Conservation (phyloP, 2,113 vertebrate genomes). For the Dasyornis broadbenti region DNA sequence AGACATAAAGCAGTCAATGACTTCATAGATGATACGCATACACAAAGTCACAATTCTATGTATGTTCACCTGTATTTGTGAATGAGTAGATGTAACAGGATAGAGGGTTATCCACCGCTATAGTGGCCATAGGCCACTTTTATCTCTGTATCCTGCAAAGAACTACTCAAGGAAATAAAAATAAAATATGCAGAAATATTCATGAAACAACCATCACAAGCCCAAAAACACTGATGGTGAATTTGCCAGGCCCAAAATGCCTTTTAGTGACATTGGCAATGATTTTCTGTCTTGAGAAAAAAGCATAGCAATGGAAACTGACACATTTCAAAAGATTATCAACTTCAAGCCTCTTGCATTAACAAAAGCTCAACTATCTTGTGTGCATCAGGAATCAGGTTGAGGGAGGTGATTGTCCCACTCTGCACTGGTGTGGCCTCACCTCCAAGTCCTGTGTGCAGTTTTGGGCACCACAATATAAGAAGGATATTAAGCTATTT, state of each 20-base stretch:
- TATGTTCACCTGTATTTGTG: background rate
- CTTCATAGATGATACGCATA: background rate
- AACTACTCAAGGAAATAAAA: background rate
- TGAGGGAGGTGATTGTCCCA: background rate
- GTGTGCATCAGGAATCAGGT: background rate
- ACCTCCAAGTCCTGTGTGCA: accelerated
- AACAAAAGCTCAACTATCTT: background rate
- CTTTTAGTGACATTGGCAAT: background rate
- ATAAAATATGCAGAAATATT: background rate
- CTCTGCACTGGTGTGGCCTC: background rate
- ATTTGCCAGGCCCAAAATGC: background rate
- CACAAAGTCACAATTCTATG: background rate
- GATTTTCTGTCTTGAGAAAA: background rate
- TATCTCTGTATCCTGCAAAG: background rate
- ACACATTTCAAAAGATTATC: background rate
- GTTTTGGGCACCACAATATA: background rate
- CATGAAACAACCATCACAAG: background rate
- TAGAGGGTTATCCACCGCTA: background rate
- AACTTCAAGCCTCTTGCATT: background rate
- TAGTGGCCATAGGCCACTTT: background rate
- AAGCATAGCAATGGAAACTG: background rate
- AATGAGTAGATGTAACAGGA: background rate
- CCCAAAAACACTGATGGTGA: background rate
- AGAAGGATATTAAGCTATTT: background rate
- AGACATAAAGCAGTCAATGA: background rate